Conservation (phyloP, 1,140 invertebrate genomes). For the Lethocerus indicus region DNA sequence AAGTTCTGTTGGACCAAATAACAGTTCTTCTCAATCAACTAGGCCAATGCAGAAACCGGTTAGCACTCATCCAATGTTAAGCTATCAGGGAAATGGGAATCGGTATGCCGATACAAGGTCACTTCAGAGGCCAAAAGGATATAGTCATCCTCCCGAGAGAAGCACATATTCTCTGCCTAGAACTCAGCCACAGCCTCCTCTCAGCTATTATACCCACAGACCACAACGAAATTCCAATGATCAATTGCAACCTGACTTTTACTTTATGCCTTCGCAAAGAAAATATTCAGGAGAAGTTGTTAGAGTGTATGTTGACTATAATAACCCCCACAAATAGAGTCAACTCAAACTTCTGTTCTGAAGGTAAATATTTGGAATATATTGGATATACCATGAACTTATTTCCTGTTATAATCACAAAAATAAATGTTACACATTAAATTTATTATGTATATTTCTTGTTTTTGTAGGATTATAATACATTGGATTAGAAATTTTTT, state of each 20-base stretch:
- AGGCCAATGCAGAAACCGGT: constrained; percentile 7
- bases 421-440: too few relatives aligned
- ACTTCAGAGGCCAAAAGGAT: constrained; percentile 33
- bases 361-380: too few relatives aligned
- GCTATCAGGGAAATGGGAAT: constrained; percentile 19
- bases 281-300: constrained; percentile 86
- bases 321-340: constrained; percentile 33
- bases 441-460: too few relatives aligned
- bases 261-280: constrained; percentile 85
- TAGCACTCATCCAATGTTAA: constrained; percentile 4
- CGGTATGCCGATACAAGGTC: constrained; percentile 40
- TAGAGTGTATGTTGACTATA: constrained; percentile 76
- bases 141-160: constrained; percentile 20
- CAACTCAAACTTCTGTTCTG: too few relatives aligned
- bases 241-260: constrained; percentile 62
- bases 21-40: constrained; percentile 21
- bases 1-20: constrained; percentile 13
- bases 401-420: too few relatives aligned
- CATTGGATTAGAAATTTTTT: too few relatives aligned
- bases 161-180: constrained; percentile 30
- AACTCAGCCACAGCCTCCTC: constrained; percentile 22
- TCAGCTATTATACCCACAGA: constrained; percentile 32
- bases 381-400: too few relatives aligned
- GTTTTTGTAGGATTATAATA: too few relatives aligned
- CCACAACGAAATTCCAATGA: constrained; percentile 21